Evolutionary conservation across 2,888 invertebrate genomes (phyloP), one percentile per base, ranked within the genome.

Genomic region (Cryptocephalus primarius): DNA sequence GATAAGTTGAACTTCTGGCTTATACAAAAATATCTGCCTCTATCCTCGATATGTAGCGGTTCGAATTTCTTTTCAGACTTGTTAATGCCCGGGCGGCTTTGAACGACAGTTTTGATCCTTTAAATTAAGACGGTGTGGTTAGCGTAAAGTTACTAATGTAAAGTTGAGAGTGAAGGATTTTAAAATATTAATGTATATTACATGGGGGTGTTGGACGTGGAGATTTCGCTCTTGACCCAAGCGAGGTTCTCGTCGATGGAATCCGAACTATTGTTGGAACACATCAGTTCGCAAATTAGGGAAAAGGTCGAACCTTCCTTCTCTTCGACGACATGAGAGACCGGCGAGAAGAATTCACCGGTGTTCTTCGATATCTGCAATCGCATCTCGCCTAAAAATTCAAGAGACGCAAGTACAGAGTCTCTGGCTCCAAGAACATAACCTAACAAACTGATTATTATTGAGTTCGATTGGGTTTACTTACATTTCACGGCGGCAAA

Each of bases 1-100:
- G 58, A 57, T 41, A 66, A 52, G 44, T 57, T 61, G 53, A 66
- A 67, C 45, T 68, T 68, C 9, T 62, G 50, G 50, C 66, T 68
- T 44, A 65, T 57, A 50, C 70, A 70, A 39, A 63, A 58, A 48
- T 70, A 68, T 22, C 57, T 57, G 32, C 70, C 69, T 32, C 55
- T 55, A 50, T 70, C 68, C 33, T 62, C 60, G 8, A 50, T 39
- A 44, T 55, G 57, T 43, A 69, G 52, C 8, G 66, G 64, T 13
- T 55, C 48, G 50, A 70, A 69, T 34, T 53, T 56, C 41, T 62
- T 65, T 42, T 60, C 60, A 1, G 65, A 62, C 46, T 61, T 63
- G 48, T 68, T 67, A 33, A 63, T 58, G 9, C 47, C 52, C n/a
- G 40, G 43, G 11, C 43, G 44, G 31, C 51, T 51, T 8, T 39